phyloP scores from a whole-genome alignment of 2,113 vertebrate species.

The Aspidoscelis tigris region DNA sequence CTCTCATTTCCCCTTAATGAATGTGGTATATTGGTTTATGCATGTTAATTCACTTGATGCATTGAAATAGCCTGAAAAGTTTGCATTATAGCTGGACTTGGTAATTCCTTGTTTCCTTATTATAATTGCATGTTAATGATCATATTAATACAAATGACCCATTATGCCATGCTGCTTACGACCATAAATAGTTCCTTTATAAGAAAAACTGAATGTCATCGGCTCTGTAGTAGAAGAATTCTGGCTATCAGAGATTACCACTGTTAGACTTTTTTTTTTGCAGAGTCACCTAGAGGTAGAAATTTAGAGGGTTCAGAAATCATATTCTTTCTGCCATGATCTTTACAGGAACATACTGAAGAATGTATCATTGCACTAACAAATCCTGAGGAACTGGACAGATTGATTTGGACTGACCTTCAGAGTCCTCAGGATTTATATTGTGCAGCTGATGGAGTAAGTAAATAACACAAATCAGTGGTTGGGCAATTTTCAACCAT shows the following conservation, averaged over 20 bases:
- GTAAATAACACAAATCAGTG: constrained; percentile 6
- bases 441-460: neutral
- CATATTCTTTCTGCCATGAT: neutral
- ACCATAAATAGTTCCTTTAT: neutral
- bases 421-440: constrained; percentile 9
- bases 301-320: neutral
- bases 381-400: neutral
- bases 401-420: constrained; percentile 12
- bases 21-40: too few species aligned
- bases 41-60: too few species aligned
- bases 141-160: too few species aligned
- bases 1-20: too few species aligned
- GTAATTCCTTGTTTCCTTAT: too few species aligned
- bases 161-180: neutral
- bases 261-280: neutral
- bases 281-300: neutral
- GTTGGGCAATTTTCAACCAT: neutral
- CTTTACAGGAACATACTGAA: neutral
- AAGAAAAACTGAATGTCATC: neutral
- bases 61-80: too few species aligned
- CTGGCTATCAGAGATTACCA: neutral
- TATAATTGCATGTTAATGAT: too few species aligned
- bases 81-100: too few species aligned
- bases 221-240: neutral
- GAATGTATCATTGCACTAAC: neutral